Evolutionary conservation across 2,113 vertebrate species (phyloP).

Genomic region (Perccottus glenii): DNA sequence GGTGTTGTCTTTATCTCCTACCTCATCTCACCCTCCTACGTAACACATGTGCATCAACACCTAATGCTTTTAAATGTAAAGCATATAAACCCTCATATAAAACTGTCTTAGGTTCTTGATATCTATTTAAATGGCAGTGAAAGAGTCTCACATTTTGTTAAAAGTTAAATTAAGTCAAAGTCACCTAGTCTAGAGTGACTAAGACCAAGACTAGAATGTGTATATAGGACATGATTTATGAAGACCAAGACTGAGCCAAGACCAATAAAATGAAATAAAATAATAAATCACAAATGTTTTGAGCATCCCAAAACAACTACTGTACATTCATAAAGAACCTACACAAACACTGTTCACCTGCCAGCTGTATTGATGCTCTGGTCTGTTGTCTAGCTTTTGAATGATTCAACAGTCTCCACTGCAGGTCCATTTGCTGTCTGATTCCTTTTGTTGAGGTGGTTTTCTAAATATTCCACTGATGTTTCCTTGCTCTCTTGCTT

Average conservation of each 20-base stretch:
- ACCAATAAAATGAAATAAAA: not conserved
- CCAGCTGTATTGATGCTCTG: slow-evolving; percentile 23
- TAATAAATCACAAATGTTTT: not conserved
- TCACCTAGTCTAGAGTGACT: no score
- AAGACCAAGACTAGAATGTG: no score
- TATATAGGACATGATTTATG: no score
- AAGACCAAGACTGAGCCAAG: no score
- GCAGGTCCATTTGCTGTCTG: slow-evolving; percentile 59
- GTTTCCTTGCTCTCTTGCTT: slow-evolving; percentile 6
- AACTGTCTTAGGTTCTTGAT: slow-evolving; percentile 8
- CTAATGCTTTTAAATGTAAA: slow-evolving; percentile 19
- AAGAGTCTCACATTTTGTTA: not conserved
- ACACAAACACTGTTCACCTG: slow-evolving; percentile 18
- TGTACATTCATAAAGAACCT: slow-evolving; percentile 15
- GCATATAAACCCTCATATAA: not conserved
- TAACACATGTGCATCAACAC: slow-evolving; percentile 10
- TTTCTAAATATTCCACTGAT: slow-evolving; percentile 57
- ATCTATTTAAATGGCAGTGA: not conserved
- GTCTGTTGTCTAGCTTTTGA: slow-evolving; percentile 46
- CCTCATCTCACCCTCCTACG: slow-evolving; percentile 36
- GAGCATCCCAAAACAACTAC: slow-evolving; percentile 3
- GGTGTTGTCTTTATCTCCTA: slow-evolving; percentile 39
- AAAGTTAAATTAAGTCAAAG: no score
- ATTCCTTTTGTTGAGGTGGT: slow-evolving; percentile 51
- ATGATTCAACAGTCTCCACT: slow-evolving; percentile 60